Evolutionary conservation across 2,888 invertebrate genomes (phyloP).

Genomic region (Marasmarcha lunaedactyla): DNA sequence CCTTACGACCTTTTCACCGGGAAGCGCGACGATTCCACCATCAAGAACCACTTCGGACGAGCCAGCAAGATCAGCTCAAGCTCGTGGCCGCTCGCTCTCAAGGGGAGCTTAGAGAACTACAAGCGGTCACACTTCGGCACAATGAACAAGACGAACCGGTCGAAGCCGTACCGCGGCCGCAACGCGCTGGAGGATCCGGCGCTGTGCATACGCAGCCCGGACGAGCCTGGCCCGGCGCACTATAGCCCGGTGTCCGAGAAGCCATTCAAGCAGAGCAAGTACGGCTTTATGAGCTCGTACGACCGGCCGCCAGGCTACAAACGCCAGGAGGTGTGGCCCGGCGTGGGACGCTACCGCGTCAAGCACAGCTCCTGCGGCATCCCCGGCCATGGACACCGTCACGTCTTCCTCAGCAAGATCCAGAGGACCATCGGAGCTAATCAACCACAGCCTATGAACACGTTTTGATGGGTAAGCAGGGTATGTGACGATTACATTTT

Average conservation of each 20-base stretch:
- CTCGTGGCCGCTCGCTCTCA: constrained; percentile 45
- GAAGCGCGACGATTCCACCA: constrained; percentile 50
- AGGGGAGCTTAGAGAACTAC: constrained; percentile 37
- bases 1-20: constrained; percentile 64
- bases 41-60: constrained; percentile 63
- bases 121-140: constrained; percentile 36
- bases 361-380: constrained; percentile 24
- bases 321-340: constrained; percentile 47
- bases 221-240: constrained; percentile 64
- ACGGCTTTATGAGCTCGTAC: constrained; percentile 47
- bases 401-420: constrained; percentile 42
- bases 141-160: constrained; percentile 48
- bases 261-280: constrained; percentile 28
- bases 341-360: constrained; percentile 42
- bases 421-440: constrained; percentile 41
- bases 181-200: constrained; percentile 56
- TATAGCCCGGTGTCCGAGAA: constrained; percentile 34
- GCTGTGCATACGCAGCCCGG: constrained; percentile 52
- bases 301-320: constrained; percentile 43
- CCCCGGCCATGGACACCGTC: constrained; percentile 40
- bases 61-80: constrained; percentile 20
- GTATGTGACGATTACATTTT: not conserved
- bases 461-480: constrained; percentile 31
- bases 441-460: constrained; percentile 40
- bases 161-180: constrained; percentile 44